Evolutionary conservation across 2,888 invertebrate species (phyloP).

Genomic region (Sarcophaga rosellei): DNA sequence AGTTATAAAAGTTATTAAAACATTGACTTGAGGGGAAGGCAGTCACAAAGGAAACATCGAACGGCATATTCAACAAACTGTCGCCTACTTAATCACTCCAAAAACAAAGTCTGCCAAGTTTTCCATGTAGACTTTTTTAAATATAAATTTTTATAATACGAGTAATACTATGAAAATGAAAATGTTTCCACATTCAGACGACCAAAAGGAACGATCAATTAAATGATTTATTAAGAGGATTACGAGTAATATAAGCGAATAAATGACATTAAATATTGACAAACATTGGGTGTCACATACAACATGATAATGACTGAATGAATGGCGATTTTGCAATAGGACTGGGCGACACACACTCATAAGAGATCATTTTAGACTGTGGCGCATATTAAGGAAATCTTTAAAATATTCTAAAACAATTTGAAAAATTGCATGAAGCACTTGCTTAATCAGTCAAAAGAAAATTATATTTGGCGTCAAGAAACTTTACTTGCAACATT

Average conservation of each 20-base stretch:
- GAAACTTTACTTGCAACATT: slow-evolving; percentile 24
- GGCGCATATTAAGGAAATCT: background rate
- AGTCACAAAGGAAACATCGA: slow-evolving; percentile 8
- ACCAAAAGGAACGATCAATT: slow-evolving; percentile 60
- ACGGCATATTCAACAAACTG: slow-evolving; percentile 31
- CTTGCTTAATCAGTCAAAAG: slow-evolving; percentile 40
- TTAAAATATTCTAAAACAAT: background rate
- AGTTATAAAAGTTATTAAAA: slow-evolving; percentile 39
- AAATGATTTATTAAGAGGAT: slow-evolving; percentile 65
- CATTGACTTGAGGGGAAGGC: slow-evolving; percentile 14
- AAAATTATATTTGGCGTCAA: slow-evolving; percentile 38
- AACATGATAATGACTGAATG: background rate
- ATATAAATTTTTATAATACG: too few species aligned
- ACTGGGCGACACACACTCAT: slow-evolving; percentile 43
- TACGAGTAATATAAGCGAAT: slow-evolving; percentile 26
- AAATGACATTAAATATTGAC: slow-evolving; percentile 51
- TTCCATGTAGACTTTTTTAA: background rate
- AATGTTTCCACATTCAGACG: slow-evolving; percentile 34
- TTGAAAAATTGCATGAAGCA: background rate
- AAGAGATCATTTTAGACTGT: slow-evolving; percentile 39
- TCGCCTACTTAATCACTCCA: slow-evolving; percentile 64
- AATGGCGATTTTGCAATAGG: slow-evolving; percentile 22
- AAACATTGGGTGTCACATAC: background rate
- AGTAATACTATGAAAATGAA: slow-evolving; percentile 38
- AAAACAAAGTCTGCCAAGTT: slow-evolving; percentile 43